Base-by-base conservation (phyloP, 2,797 vertebrate species). In the Acanthopagrus latus region DNA sequence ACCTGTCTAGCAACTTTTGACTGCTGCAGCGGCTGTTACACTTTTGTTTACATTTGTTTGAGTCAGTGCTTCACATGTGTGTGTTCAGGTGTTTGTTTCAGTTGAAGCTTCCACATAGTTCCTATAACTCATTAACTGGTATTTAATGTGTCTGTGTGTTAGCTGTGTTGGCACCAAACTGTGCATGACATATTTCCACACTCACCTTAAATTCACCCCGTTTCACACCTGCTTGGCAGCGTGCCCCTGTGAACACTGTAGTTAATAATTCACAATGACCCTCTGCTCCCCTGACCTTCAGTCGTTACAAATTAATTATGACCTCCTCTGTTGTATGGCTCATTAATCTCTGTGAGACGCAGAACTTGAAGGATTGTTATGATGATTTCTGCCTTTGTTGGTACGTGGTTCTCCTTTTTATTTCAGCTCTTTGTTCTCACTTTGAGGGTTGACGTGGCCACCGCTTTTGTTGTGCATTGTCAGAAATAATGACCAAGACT, bases 191-290 rank as follows among this genome's bases (percentile, higher is more conserved):
- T 90, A 90, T 86, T 88, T 88, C 74, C 72, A 74, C 67, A 83
- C 60, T 90, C 85, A 90, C 83, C 85, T 84, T 56, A 90, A 74
- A 64, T 57, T 92, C 78, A 92, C 82, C 88, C 63, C 33, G n/a
- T 78, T 38, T 86, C 82, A 84, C 83, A 87, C 86, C 87, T 90
- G 80, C 71, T 84, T 84, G 80, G 83, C 81, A 86, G 64, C 10
- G 13, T 1, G 59, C 85, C 82, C 65, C 70, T 66, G 68, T 78
- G 64, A 79, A 89, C 64, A 33, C 60, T 70, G 58, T 80, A 57
- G 76, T 93, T 92, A 92, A 93, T 94, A 93, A 93, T 93, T 92
- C 81, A 94, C 78, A 57, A 57, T 91, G 91, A 93, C 88, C 91
- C 88, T 78, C 76, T 83, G 83, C 87, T 88, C 81, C 76, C 70